These are phyloP conservation scores for Rallus crepitans DNA, from an alignment of 2,797 vertebrate species.

Conservation along the genomic window DNA sequence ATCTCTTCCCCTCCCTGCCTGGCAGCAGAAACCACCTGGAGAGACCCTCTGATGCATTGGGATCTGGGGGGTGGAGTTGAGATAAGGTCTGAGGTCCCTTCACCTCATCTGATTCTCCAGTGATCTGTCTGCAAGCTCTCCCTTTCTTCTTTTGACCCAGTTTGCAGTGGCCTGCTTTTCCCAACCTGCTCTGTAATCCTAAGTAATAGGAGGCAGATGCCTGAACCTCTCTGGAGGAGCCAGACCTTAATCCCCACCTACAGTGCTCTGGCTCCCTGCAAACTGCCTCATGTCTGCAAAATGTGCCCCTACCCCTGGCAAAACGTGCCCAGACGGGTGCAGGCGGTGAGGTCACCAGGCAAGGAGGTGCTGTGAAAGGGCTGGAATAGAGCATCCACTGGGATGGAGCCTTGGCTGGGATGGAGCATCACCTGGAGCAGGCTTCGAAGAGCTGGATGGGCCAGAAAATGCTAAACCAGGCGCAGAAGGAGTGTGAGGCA, in stretches of 20 bases:
- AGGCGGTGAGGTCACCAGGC: neutral
- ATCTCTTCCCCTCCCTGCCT: neutral
- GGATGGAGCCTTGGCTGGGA: too few relatives aligned
- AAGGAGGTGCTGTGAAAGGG: neutral
- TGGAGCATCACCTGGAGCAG: neutral
- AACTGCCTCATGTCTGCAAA: rapidly evolving
- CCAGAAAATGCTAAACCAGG: neutral
- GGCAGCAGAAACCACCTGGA: neutral
- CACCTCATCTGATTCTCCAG: neutral
- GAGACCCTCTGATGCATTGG: neutral
- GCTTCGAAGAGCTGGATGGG: neutral
- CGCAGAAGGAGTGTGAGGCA: neutral
- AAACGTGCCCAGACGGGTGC: neutral
- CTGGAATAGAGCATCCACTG: too few relatives aligned
- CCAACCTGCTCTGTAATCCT: neutral
- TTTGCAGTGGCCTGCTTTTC: neutral
- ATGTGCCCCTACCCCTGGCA: neutral
- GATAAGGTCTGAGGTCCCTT: neutral
- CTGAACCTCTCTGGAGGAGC: neutral
- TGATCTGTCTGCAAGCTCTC: rapidly evolving
- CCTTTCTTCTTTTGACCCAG: neutral
- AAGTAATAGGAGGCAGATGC: neutral
- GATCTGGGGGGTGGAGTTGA: neutral
- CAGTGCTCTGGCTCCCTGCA: neutral
- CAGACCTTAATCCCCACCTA: neutral